Percentiles rank a stretch among this genome's conserved stretches.
phyloP scores from a whole-genome alignment of 2,113 vertebrate genomes.

The Peromyscus maniculatus region DNA sequence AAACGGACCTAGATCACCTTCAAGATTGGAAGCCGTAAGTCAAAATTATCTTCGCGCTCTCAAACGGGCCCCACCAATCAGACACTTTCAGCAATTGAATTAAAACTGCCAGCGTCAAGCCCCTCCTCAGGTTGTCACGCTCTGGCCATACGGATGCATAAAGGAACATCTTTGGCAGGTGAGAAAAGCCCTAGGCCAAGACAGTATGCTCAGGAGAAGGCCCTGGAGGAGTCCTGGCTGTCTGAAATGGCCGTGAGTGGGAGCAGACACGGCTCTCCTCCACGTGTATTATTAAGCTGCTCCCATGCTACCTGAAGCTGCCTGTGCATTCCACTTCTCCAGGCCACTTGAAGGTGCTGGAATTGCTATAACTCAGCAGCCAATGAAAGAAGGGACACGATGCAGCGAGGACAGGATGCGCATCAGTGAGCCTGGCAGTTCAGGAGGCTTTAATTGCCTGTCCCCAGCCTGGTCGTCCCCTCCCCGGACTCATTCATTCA shows the following conservation, averaged over 20 bases:
- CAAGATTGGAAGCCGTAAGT: not conserved
- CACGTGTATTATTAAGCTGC: not conserved
- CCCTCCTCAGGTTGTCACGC: not conserved
- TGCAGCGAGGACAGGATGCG: not conserved
- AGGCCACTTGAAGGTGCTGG: not conserved
- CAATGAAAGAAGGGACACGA: not conserved
- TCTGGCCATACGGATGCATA: not conserved
- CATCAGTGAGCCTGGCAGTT: not conserved
- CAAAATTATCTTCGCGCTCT: not conserved
- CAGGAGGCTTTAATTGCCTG: not conserved
- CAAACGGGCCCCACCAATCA: not conserved
- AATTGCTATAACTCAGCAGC: not conserved
- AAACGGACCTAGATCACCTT: not conserved
- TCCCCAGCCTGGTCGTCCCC: not conserved
- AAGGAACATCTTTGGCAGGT: not conserved
- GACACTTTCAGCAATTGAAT: not conserved
- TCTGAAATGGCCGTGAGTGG: not conserved
- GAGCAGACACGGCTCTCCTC: too few species aligned
- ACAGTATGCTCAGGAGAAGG: not conserved
- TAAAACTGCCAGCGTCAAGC: not conserved
- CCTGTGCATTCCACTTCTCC: not conserved
- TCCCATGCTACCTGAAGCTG: not conserved
- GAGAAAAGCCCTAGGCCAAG: not conserved
- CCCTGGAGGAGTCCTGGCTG: accelerated
- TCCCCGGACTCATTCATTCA: not conserved